These are phyloP conservation scores for Melanocharis versteri DNA, from an alignment of 2,113 vertebrate genomes.

Conservation along the genomic window DNA sequence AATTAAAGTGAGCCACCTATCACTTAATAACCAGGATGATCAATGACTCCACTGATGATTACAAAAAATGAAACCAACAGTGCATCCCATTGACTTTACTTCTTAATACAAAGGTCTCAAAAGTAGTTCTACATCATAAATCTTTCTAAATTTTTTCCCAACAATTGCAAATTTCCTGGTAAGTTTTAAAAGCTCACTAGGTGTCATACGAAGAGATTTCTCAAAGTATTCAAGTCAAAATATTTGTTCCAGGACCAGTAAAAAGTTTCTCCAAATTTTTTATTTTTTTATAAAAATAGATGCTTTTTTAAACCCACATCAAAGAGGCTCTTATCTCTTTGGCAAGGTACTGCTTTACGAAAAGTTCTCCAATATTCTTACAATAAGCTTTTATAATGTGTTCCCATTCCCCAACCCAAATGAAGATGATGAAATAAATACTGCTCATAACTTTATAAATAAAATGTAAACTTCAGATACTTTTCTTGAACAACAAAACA, in stretches of 20 bases:
- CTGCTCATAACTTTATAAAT: slow-evolving; percentile 78
- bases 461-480: slow-evolving; percentile 82
- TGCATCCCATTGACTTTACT: slow-evolving; percentile 79
- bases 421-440: slow-evolving; percentile 86
- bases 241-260: slow-evolving; percentile 99
- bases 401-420: slow-evolving; percentile 87
- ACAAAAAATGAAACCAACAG: slow-evolving; percentile 91
- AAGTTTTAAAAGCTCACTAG: slow-evolving; percentile 99
- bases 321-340: slow-evolving; percentile 99
- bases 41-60: slow-evolving; percentile 84
- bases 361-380: slow-evolving; percentile 93
- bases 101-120: slow-evolving; percentile 92
- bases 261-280: slow-evolving; percentile 99
- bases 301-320: slow-evolving; percentile 97
- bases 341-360: slow-evolving; percentile 99
- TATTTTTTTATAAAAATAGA: slow-evolving; percentile 96
- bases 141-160: slow-evolving; percentile 86
- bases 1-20: slow-evolving; percentile 81
- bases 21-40: slow-evolving; percentile 82
- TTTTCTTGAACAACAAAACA: slow-evolving; percentile 70
- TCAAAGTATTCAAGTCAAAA: slow-evolving; percentile 99
- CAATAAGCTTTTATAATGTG: slow-evolving; percentile 91
- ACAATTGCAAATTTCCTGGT: slow-evolving; percentile 91
- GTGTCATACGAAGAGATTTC: slow-evolving; percentile 98
- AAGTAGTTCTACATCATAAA: slow-evolving; percentile 89